Evolutionary conservation across 37 sponge, comb jelly and placozoan genomes (phyloP).

Genomic region (Haliclona indistincta): DNA sequence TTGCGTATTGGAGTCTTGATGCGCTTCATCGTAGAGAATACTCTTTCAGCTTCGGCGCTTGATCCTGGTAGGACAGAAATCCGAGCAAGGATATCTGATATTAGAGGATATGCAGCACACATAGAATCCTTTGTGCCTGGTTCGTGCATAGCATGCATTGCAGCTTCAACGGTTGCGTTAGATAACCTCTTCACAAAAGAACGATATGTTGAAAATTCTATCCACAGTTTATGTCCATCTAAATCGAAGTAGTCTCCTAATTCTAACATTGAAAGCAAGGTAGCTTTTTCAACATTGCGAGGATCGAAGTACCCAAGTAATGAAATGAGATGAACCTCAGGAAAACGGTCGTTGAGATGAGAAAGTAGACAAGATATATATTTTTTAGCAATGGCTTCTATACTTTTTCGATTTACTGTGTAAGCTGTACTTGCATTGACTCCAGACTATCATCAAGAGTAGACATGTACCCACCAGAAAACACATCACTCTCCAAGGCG

Average conservation of each 20-base stretch:
- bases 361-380: constrained; percentile 9
- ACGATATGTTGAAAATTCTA: constrained; percentile 3
- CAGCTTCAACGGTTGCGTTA: not conserved
- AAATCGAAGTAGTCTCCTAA: constrained; percentile 25
- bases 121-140: not conserved
- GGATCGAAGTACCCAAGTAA: constrained; percentile 8
- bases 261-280: not conserved
- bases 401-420: not conserved
- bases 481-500: not conserved
- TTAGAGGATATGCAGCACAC: constrained; percentile 8
- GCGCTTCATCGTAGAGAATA: constrained; percentile 20
- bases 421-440: constrained; percentile 8
- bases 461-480: constrained; percentile 13
- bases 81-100: not conserved
- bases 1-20: constrained; percentile 11
- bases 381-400: not conserved
- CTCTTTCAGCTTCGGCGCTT: constrained; percentile 40
- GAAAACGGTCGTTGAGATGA: constrained; percentile 26
- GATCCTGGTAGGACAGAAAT: constrained; percentile 6
- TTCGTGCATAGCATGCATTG: constrained; percentile 4
- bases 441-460: constrained; percentile 13
- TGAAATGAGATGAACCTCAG: not conserved
- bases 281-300: constrained; percentile 21
- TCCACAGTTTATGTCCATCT: constrained; percentile 21
- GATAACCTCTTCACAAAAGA: constrained; percentile 13